Conservation (phyloP, 2,888 invertebrate genomes). For the Drosophila yooni region DNA sequence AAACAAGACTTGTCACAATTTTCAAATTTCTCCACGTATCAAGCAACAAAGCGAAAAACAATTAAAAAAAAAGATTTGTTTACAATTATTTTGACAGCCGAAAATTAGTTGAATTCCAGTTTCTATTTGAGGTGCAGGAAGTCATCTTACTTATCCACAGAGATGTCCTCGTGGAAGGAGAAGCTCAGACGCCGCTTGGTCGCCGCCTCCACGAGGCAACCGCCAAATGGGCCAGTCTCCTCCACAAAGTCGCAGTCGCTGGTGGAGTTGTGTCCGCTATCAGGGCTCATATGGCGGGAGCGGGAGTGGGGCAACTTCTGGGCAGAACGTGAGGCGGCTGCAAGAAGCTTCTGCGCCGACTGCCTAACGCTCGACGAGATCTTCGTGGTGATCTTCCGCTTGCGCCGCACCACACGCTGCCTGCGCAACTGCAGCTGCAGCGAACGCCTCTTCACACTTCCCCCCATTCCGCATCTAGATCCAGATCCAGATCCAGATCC, state of each 20-base stretch:
- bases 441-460: conserved; percentile 34
- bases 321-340: conserved; percentile 44
- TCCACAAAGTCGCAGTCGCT: conserved; percentile 65
- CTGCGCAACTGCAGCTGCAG: conserved; percentile 75
- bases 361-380: conserved; percentile 73
- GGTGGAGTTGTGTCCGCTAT: conserved; percentile 84
- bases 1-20: conserved; percentile 9
- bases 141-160: conserved; percentile 44
- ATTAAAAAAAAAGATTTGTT: conserved; percentile 19
- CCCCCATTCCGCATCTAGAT: conserved; percentile 44
- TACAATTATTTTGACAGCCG: conserved; percentile 44
- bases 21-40: conserved; percentile 22
- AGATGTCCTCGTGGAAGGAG: conserved; percentile 87
- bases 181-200: conserved; percentile 81
- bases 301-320: conserved; percentile 40
- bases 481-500: not conserved
- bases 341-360: conserved; percentile 78
- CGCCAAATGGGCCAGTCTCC: conserved; percentile 26
- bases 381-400: conserved; percentile 72
- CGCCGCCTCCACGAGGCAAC: conserved; percentile 45
- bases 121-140: not conserved
- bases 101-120: conserved; percentile 6
- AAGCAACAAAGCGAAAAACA: conserved; percentile 9
- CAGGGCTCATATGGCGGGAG: conserved; percentile 79
- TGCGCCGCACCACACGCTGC: conserved; percentile 83